Percentiles rank a stretch among this genome's conserved stretches.
Evolutionary conservation across 92 coral and sea anemone genomes (phyloP).

Genomic region (Umimayanthus chanpuru): DNA sequence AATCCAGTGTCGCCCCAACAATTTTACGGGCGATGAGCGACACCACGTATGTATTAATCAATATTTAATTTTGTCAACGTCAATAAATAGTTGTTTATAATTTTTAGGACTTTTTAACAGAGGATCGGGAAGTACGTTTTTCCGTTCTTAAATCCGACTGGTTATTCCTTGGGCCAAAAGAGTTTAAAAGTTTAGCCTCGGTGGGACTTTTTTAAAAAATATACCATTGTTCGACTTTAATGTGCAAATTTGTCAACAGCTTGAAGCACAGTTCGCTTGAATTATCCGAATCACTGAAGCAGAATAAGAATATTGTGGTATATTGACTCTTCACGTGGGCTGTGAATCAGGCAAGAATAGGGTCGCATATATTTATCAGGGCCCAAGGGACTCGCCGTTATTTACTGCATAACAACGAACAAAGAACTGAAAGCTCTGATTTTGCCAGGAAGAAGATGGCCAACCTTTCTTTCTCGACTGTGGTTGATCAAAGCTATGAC

Average conservation of each 20-base stretch:
- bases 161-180: too few relatives aligned
- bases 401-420: neutral
- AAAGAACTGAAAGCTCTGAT: neutral
- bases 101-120: too few relatives aligned
- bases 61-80: neutral
- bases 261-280: neutral
- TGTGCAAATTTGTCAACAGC: neutral
- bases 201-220: neutral
- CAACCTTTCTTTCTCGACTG: neutral
- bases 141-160: neutral
- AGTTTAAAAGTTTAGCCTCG: neutral
- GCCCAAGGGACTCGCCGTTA: neutral
- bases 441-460: neutral
- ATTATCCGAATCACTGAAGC: neutral
- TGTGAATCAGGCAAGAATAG: neutral
- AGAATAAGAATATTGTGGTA: neutral
- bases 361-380: neutral
- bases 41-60: neutral
- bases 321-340: neutral
- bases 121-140: neutral
- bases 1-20: neutral
- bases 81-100: too few relatives aligned
- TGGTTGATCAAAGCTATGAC: constrained; percentile 36
- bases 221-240: too few relatives aligned
- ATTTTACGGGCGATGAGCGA: neutral